Evolutionary conservation across 1,140 invertebrate genomes (phyloP), one percentile per base, ranked within the genome.

Genomic region (Goniozus legneri): DNA sequence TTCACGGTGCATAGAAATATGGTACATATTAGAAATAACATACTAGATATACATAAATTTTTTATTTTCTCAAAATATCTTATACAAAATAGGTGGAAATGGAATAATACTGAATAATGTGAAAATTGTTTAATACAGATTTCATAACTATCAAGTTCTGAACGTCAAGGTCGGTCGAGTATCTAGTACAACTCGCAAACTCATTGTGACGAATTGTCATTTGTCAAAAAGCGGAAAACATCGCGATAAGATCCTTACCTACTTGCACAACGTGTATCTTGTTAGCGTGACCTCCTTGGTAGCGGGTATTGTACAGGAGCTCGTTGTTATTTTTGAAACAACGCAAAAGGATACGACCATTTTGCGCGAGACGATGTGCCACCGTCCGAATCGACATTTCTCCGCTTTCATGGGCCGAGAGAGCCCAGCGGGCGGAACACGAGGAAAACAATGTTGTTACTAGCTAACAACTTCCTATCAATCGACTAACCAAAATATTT

Each of bases 381-480:
- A 67, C 58, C 36, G 74, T 62, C 58, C 79, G 72, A 58, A 81
- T 71, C 60, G 80, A 81, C 80, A 81, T 81, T 13, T 77, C 77
- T 58, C 46, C 41, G 22, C 27, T 52, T 8, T 68, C 64, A 19
- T 59, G 54, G 52, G 46, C 57, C 10, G 65, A 54, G 22, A 67
- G 37, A 48, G 67, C 67, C 69, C 71, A 63, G 14, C 57, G 67
- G 63, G 63, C 60, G 4, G 65, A 14, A 36, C 55, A 54, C 30
- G 31, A 18, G 6, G 8, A 18, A 8, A 50, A n/a, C 10, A 27
- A 27, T 4, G 4, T 27, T 27, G 24, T n/a, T n/a, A n/a, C n/a
- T n/a, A n/a, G n/a, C n/a, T n/a, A n/a, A n/a, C n/a, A n/a, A n/a
- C n/a, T n/a, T n/a, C n/a, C n/a, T n/a, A n/a, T n/a, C n/a, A n/a